Percentiles rank a stretch among this genome's conserved stretches.
phyloP scores from a whole-genome alignment of 2,888 invertebrate species.

The Petrophora chlorosata region DNA sequence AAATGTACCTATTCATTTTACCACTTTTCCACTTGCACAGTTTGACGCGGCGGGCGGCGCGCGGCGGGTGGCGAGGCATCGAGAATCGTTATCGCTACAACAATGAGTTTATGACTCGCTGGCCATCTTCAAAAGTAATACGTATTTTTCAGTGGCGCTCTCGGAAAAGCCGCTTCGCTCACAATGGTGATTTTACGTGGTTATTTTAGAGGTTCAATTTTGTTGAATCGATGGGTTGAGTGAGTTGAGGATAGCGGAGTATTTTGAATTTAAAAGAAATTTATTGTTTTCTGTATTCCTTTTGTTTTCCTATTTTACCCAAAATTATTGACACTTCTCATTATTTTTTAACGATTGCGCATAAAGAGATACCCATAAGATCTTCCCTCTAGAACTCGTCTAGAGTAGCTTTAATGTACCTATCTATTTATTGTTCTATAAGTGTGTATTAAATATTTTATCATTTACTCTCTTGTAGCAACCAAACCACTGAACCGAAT shows the following conservation, averaged over 20 bases:
- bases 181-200: constrained; percentile 30
- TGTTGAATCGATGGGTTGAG: constrained; percentile 6
- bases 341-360: no score
- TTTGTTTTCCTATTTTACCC: no score
- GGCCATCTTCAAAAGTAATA: constrained; percentile 73
- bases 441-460: no score
- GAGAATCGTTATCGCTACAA: constrained; percentile 72
- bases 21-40: constrained; percentile 68
- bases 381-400: no score
- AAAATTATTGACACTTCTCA: no score
- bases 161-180: constrained; percentile 21
- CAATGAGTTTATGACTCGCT: constrained; percentile 81
- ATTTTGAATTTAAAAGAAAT: not conserved
- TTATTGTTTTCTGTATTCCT: no score
- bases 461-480: no score
- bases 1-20: constrained; percentile 2
- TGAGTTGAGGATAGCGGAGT: not conserved
- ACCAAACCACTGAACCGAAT: no score
- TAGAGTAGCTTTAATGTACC: no score
- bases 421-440: no score
- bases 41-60: constrained; percentile 55
- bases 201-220: constrained; percentile 20
- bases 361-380: no score
- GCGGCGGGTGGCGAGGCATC: constrained; percentile 36
- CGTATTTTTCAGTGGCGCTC: constrained; percentile 65